Percentiles rank a stretch among this genome's conserved stretches.
These are phyloP conservation scores for Drosophila infuscata DNA, from an alignment of 2,888 invertebrate genomes.

Conservation along the genomic window DNA sequence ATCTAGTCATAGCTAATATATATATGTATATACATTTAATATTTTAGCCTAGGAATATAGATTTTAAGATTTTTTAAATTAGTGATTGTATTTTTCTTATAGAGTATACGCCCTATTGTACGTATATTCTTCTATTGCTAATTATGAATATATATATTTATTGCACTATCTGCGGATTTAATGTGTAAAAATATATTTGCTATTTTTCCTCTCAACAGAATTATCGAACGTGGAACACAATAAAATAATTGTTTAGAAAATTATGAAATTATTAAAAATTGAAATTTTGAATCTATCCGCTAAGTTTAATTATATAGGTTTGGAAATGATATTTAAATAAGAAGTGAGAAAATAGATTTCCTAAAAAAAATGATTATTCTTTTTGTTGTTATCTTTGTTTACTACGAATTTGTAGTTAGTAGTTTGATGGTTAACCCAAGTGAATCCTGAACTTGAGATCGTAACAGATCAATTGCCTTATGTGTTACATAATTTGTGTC, in stretches of 20 bases:
- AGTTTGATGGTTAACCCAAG: slow-evolving; percentile 9
- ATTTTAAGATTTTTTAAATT: not conserved
- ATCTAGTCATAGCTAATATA: not conserved
- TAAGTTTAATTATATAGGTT: not conserved
- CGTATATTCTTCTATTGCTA: slow-evolving; percentile 1
- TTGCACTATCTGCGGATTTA: slow-evolving; percentile 6
- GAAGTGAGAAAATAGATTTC: slow-evolving; percentile 1
- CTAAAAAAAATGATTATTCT: not conserved
- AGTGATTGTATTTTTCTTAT: slow-evolving; percentile 4
- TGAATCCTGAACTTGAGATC: slow-evolving; percentile 11
- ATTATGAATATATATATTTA: not conserved
- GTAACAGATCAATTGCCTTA: slow-evolving; percentile 10
- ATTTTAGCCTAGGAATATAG: not conserved
- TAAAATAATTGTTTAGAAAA: not conserved
- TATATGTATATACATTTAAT: not conserved
- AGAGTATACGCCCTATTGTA: slow-evolving; percentile 18
- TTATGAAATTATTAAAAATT: not conserved
- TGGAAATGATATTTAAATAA: slow-evolving; percentile 1
- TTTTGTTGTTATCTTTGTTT: not conserved
- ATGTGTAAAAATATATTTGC: not conserved
- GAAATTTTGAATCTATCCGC: slow-evolving; percentile 1
- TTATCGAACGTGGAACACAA: not conserved
- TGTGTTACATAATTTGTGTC: slow-evolving; percentile 36
- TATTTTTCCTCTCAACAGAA: not conserved
- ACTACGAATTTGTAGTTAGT: slow-evolving; percentile 3